Base-by-base conservation (phyloP, 2,888 invertebrate genomes). In the Napeogenes inachia region DNA sequence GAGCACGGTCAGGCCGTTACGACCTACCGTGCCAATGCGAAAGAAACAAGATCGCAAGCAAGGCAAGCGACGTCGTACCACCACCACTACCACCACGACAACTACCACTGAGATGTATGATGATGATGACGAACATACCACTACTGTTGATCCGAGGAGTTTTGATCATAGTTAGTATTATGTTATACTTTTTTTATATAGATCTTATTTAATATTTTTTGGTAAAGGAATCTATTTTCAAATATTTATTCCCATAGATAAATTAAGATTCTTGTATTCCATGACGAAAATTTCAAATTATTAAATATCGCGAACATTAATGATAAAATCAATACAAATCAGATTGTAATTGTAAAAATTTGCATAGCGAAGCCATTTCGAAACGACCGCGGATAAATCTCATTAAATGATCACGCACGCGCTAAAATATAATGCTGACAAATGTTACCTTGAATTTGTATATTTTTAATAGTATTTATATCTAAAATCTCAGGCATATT, bases 101-200 rank as follows among this genome's bases (percentile, higher is more conserved):
- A 70, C 76, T 12, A 74, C 80, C 30, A 68, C 79, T 4, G 71
- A 79, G 33, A 70, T 73, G 1, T 79, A 79, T 42, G 82, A 86
- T 0, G 85, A 85, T 13, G 87, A 84, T 2, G 79, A 81, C 0
- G 82, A 82, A 0, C 68, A 70, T 42, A 84, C 88, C 0, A 89
- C 89, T 13, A 89, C 89, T 0, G 67, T 83, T 1, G 88, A 89
- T 57, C 89, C 89, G 0, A 73, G 89, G 47, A 76, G 75, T 10
- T 83, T 81, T 63, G 89, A 89, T 70, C 89, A 89, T 70, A 89
- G 89, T 89, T 75, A 82, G 89, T 86, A 63, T 45, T 45, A 33
- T 12, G 45, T 35, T 46, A 50, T 50, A 10, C 6, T n/a, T 47
- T 13, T n/a, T 21, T 13, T 47, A 47, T 47, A n/a, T 47, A 0